These are phyloP conservation scores for Cephus sareptanus DNA, from an alignment of 2,888 invertebrate genomes.

Conservation along the genomic window DNA sequence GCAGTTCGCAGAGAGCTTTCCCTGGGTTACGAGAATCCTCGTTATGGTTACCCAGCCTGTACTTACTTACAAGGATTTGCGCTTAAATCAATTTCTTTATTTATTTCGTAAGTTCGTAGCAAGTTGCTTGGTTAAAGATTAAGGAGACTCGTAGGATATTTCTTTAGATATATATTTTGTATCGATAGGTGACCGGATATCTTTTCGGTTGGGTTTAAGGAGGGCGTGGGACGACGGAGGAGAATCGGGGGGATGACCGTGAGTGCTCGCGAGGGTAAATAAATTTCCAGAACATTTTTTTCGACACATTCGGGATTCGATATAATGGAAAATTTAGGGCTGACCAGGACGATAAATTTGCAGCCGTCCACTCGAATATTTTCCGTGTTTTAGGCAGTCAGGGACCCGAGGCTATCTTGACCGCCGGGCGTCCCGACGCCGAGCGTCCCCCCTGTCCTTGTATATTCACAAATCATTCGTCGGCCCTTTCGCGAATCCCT, in stretches of 20 bases:
- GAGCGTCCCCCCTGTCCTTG: conserved; percentile 60
- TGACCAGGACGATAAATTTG: conserved; percentile 62
- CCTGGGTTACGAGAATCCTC: background rate
- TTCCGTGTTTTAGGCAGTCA: conserved; percentile 63
- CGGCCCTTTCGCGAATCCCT: conserved; percentile 44
- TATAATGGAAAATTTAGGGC: conserved; percentile 65
- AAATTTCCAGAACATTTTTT: conserved; percentile 51
- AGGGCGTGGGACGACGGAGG: background rate
- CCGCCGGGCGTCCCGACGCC: conserved; percentile 51
- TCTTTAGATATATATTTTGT: background rate
- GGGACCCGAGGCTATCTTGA: conserved; percentile 63
- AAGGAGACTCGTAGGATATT: background rate
- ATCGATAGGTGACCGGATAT: background rate
- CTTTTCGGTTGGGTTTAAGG: background rate
- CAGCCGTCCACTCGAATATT: conserved; percentile 66
- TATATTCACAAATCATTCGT: conserved; percentile 66
- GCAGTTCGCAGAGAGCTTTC: background rate
- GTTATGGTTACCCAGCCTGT: background rate
- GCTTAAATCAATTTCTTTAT: background rate
- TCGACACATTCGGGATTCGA: conserved; percentile 49
- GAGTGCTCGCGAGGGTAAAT: conserved; percentile 22
- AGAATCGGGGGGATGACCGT: background rate
- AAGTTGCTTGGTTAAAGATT: background rate
- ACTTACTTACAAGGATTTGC: background rate
- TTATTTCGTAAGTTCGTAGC: background rate